These are phyloP conservation scores for Apodemus agrarius DNA, from an alignment of 2,797 vertebrate species.

Conservation along the genomic window DNA sequence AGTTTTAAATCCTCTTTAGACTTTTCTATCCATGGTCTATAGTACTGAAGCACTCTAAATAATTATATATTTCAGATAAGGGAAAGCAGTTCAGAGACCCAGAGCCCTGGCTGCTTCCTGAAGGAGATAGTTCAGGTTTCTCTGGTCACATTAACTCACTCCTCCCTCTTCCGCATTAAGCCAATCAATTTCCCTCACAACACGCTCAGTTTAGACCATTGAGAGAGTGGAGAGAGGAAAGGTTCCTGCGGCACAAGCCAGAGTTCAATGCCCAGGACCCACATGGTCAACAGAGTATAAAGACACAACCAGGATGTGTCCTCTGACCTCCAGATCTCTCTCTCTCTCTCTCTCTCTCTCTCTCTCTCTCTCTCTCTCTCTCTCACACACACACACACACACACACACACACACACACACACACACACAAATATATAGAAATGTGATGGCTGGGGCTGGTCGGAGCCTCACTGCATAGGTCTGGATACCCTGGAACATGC, in stretches of 20 bases:
- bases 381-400: too few species aligned
- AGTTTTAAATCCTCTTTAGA: conserved; percentile 39
- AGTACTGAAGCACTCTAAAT: conserved; percentile 64
- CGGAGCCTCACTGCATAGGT: neutral
- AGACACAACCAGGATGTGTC: neutral
- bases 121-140: neutral
- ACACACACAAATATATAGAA: neutral
- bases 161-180: conserved; percentile 26
- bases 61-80: conserved; percentile 53
- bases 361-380: too few species aligned
- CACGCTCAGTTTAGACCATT: neutral
- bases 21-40: conserved; percentile 28
- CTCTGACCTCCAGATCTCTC: neutral
- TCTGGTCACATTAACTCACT: neutral
- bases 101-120: neutral
- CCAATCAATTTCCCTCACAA: conserved; percentile 27
- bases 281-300: neutral
- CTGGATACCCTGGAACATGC: neutral
- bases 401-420: neutral
- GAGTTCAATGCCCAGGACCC: neutral
- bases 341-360: too few species aligned
- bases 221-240: neutral
- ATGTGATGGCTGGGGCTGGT: neutral
- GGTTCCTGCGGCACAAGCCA: neutral
- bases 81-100: neutral